Evolutionary conservation across 2,113 vertebrate genomes (phyloP).

Genomic region (Sorex araneus): DNA sequence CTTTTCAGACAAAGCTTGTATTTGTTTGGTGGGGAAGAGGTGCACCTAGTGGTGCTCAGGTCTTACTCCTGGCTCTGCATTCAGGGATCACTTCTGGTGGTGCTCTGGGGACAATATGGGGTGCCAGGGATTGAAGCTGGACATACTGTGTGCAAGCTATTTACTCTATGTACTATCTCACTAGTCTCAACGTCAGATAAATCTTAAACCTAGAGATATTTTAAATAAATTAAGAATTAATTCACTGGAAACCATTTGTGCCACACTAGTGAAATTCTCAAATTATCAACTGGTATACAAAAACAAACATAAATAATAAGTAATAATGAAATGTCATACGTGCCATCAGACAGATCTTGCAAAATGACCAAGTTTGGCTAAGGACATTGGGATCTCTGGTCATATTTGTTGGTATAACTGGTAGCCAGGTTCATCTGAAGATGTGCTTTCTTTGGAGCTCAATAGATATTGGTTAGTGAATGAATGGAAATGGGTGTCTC

Average conservation of each 20-base stretch:
- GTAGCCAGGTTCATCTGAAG: not conserved
- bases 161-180: too few relatives aligned
- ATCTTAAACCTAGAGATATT: constrained; percentile 13
- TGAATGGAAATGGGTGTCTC: not conserved
- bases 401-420: not conserved
- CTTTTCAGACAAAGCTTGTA: not conserved
- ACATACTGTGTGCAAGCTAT: too few relatives aligned
- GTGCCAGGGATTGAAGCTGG: too few relatives aligned
- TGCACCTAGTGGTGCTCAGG: too few relatives aligned
- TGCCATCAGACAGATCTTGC: not conserved
- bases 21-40: too few relatives aligned
- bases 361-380: not conserved
- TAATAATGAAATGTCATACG: not conserved
- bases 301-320: not conserved
- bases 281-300: not conserved
- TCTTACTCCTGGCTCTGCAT: too few relatives aligned
- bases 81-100: too few relatives aligned
- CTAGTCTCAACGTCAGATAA: not conserved
- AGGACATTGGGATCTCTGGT: not conserved
- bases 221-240: constrained; percentile 33
- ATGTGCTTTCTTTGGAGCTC: not conserved
- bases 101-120: too few relatives aligned
- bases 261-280: constrained; percentile 21
- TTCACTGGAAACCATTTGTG: not conserved
- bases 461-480: constrained; percentile 4